A percentile compares a stretch with the other conserved stretches of the same genome.
These are phyloP conservation scores for Aphidius gifuensis DNA, from an alignment of 1,140 invertebrate species.

Conservation along the genomic window DNA sequence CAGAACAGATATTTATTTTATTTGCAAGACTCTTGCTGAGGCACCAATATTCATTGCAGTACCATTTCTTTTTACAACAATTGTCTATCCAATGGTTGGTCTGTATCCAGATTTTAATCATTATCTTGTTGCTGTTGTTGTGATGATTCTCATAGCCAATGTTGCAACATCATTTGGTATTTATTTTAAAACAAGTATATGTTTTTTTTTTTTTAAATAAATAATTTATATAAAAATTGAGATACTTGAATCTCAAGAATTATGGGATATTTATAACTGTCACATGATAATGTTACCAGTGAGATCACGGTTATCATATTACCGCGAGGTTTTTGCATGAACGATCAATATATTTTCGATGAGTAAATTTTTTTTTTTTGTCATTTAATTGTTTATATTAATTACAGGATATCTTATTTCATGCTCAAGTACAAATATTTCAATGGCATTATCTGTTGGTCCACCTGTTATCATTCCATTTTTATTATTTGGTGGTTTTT, in stretches of 20 bases:
- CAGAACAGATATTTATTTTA: slow-evolving; percentile 87
- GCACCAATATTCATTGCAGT: slow-evolving; percentile 77
- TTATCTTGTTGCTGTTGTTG: slow-evolving; percentile 72
- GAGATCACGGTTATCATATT: slow-evolving; percentile 21
- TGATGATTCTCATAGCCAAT: slow-evolving; percentile 83
- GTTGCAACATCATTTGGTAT: slow-evolving; percentile 88
- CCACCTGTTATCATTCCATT: slow-evolving; percentile 90
- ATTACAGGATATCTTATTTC: slow-evolving; percentile 84
- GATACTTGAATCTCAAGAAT: slow-evolving; percentile 12
- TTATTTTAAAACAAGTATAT: slow-evolving; percentile 8
- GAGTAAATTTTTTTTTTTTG: background rate
- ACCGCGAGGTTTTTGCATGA: slow-evolving; percentile 9
- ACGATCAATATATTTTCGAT: background rate
- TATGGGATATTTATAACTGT: slow-evolving; percentile 23
- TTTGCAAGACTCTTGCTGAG: slow-evolving; percentile 88
- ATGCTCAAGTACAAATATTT: slow-evolving; percentile 73
- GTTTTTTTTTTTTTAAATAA: slow-evolving; percentile 6
- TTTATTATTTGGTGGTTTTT: slow-evolving; percentile 93
- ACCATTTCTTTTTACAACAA: slow-evolving; percentile 78
- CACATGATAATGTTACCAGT: slow-evolving; percentile 28
- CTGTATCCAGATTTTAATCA: slow-evolving; percentile 68
- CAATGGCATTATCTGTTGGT: slow-evolving; percentile 83
- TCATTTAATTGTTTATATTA: slow-evolving; percentile 15
- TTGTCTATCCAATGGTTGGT: slow-evolving; percentile 86
- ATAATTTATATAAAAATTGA: slow-evolving; percentile 1